Base-by-base conservation (phyloP, 2,888 invertebrate species). In the Ectemnius lituratus region DNA sequence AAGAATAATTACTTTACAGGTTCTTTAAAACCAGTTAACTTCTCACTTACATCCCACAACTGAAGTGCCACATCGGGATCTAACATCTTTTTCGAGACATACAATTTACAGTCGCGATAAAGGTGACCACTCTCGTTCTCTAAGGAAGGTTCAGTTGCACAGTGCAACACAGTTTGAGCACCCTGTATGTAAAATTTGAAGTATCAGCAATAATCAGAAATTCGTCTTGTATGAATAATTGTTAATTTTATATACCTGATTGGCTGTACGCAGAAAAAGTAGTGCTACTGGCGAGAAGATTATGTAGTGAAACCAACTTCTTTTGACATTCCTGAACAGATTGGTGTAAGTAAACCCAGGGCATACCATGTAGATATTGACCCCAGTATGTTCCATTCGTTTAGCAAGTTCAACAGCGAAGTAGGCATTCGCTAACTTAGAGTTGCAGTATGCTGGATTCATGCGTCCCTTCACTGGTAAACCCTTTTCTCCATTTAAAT, bases 311-410 rank as follows among this genome's bases (percentile, higher is more conserved):
- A 95, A 95, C 95, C 96, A 96, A 86, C 92, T 94, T 56, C 92
- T 86, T 62, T 90, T 90, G 11, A 91, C 89, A 85, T 93, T 93
- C 91, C 96, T 93, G 87, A 95, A 96, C 62, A 97, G 91, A 76
- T 94, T 94, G 0, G 96, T 96, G 82, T 94, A 95, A 60, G 95
- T 95, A 92, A 96, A 96, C 6, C 96, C 97, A 0, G 97, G 97
- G 85, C 96, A 96, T 76, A 95, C 93, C 28, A 94, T 92, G 82
- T 94, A 94, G 0, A 94, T 94, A 80, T 94, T 93, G 18, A 95
- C 92, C 0, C 93, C 94, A 0, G 91, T 92, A 16, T 92, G 92
- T 80, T 92, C 90, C 5, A 93, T 87, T 78, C 92, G 92, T 67
- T 92, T 92, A 0, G 95, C 93, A 52, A 97, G 90, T 65, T 95